These are phyloP conservation scores for Manis crassicaudata DNA, from an alignment of 2,797 vertebrate species.

Conservation along the genomic window DNA sequence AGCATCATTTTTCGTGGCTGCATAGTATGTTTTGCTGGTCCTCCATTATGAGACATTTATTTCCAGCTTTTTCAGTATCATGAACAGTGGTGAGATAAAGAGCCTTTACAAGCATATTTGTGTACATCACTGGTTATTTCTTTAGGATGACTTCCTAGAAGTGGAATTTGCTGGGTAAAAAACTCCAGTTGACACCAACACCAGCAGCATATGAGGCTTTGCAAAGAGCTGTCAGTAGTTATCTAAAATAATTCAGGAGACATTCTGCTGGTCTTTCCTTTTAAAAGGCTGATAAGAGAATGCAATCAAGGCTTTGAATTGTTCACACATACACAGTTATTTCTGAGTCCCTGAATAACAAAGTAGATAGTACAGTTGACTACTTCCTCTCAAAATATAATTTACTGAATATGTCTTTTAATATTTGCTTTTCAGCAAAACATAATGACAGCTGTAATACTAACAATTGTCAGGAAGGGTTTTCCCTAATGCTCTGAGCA, in stretches of 20 bases:
- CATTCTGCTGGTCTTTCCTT: not conserved
- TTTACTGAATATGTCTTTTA: conserved; percentile 28
- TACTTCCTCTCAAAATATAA: conserved; percentile 36
- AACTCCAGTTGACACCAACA: not conserved
- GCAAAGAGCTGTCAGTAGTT: not conserved
- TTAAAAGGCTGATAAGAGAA: not conserved
- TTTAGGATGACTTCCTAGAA: not conserved
- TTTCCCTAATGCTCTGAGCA: conserved; percentile 11
- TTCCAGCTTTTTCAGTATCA: not conserved
- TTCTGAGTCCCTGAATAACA: not conserved
- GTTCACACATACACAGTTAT: not conserved
- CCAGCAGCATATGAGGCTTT: not conserved
- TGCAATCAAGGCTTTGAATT: not conserved
- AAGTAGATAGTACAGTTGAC: not conserved
- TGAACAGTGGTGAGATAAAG: not conserved
- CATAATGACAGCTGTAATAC: conserved; percentile 34
- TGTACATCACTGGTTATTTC: not conserved
- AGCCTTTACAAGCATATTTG: not conserved
- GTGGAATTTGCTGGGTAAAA: not conserved
- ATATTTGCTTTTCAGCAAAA: conserved; percentile 55
- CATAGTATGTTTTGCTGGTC: not conserved
- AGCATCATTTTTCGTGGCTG: not conserved
- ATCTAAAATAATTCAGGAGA: not conserved
- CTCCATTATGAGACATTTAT: not conserved
- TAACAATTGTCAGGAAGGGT: conserved; percentile 34